Base-by-base conservation (phyloP, 2,797 vertebrate species). In the Choloepus didactylus region DNA sequence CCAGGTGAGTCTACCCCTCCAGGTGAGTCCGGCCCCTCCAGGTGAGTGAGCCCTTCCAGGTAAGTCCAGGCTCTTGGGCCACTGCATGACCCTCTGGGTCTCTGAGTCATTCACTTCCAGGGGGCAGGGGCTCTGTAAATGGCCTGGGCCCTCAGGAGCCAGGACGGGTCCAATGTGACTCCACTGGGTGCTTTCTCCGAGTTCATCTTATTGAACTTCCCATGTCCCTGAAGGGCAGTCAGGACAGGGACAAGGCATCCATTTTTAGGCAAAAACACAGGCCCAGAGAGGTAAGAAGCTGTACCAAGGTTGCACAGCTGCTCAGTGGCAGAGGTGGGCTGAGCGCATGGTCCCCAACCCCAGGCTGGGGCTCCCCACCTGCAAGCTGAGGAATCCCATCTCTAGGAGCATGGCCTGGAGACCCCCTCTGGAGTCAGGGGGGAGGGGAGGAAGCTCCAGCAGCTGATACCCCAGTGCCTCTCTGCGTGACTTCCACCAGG, bases 401-500 rank as follows among this genome's bases (percentile, higher is more conserved):
- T 80, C 38, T 4, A 46, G 23, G 31, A 85, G 9, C 6, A 21
- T 25, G 38, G n/a, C 44, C 44, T 9, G 1, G 29, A 15, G 35
- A 6, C 19, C 38, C 51, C 49, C n/a, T 62, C 16, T 54, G 62
- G 15, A 79, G 29, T 62, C 31, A 38, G 80, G 35, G 67, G 66
- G 85, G 89, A 93, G 79, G 41, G n/a, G 31, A 79, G 25, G 11
- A 23, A 27, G 9, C 15, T 6, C 46, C 9, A 64, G 59, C 23
- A 49, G 44, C 41, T 44, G 62, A 12, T 41, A 44, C 80, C 6
- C 54, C 31, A 7, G 2, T 2, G 29, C 27, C 73, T 85, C 75
- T 97, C 41, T 44, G 44, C 70, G 92, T 94, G 54, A 96, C 97
- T 79, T 94, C 77, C 87, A 75, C 59, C 18, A 96, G 96, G 85